These are phyloP conservation scores for Apis florea DNA, from an alignment of 1,140 invertebrate species.

Conservation along the genomic window DNA sequence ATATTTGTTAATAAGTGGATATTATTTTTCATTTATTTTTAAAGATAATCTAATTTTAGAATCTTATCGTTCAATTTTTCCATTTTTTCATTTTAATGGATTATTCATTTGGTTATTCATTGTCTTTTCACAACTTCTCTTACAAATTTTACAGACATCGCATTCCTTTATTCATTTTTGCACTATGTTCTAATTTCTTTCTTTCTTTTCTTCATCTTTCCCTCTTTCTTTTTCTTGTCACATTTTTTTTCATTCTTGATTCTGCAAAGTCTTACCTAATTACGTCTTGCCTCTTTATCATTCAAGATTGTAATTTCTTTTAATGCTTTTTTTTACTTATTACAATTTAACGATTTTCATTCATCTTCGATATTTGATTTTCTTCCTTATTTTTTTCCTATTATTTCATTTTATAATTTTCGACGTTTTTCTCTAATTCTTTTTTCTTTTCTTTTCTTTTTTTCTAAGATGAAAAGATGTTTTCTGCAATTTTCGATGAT, in stretches of 20 bases:
- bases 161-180: conserved; percentile 5
- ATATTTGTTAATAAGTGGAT: too few relatives aligned
- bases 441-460: not conserved
- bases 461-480: not conserved
- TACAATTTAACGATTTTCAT: not conserved
- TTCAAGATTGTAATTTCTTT: not conserved
- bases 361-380: not conserved
- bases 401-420: not conserved
- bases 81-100: not conserved
- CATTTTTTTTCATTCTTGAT: not conserved
- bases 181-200: not conserved
- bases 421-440: not conserved
- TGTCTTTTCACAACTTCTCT: not conserved
- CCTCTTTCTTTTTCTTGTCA: not conserved
- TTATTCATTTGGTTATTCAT: not conserved
- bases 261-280: not conserved
- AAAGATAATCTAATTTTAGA: not conserved
- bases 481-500: conserved; percentile 35
- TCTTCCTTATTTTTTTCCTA: not conserved
- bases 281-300: not conserved
- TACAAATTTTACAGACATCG: not conserved
- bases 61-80: not conserved
- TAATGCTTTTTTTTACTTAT: not conserved
- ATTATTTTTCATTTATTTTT: not conserved
- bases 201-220: not conserved